These are phyloP conservation scores for Drosophila quadrilineata DNA, from an alignment of 1,140 invertebrate species.

Conservation along the genomic window DNA sequence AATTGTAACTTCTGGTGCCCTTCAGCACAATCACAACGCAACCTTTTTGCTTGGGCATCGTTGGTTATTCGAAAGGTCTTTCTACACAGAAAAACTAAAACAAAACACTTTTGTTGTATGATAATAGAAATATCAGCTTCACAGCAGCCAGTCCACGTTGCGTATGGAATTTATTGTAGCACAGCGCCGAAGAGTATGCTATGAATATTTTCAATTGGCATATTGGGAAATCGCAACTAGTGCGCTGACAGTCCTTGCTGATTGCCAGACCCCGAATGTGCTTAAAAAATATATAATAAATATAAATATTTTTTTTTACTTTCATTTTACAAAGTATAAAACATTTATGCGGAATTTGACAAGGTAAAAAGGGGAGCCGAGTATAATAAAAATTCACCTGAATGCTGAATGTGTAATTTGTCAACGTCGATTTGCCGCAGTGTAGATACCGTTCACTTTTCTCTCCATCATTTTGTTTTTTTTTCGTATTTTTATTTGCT, in stretches of 20 bases:
- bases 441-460: too few species aligned
- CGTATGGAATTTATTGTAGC: too few species aligned
- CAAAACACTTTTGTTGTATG: too few species aligned
- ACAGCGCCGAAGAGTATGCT: neutral
- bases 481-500: neutral
- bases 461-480: neutral
- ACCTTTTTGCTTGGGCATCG: neutral
- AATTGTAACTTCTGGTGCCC: conserved; percentile 17
- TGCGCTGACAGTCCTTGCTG: conserved; percentile 14
- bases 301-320: conserved; percentile 58
- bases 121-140: too few species aligned
- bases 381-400: conserved; percentile 5
- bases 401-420: conserved; percentile 1
- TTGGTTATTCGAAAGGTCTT: neutral
- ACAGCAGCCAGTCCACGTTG: too few species aligned
- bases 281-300: too few species aligned
- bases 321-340: conserved; percentile 73
- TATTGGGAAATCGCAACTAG: too few species aligned
- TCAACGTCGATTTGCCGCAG: conserved; percentile 33
- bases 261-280: too few species aligned
- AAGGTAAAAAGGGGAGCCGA: neutral
- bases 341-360: conserved; percentile 51
- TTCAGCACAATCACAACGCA: neutral
- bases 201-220: too few species aligned
- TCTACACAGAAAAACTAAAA: too few species aligned